These are phyloP conservation scores for Drosophila dunni DNA, from an alignment of 1,140 invertebrate genomes.

Conservation along the genomic window DNA sequence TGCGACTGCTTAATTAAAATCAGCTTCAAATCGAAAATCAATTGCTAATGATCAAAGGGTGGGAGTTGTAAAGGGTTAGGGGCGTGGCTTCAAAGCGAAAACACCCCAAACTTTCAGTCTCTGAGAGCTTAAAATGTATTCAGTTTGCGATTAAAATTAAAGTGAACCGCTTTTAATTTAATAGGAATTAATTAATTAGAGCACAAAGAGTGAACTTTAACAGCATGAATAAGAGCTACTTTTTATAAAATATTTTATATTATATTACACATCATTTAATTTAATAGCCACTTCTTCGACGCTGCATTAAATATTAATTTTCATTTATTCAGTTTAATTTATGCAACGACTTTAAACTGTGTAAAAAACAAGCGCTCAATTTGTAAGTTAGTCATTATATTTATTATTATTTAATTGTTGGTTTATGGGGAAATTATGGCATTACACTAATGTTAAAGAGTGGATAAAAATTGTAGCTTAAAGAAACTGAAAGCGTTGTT, in stretches of 20 bases:
- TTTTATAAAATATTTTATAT: background rate
- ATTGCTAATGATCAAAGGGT: slow-evolving; percentile 14
- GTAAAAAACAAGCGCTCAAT: background rate
- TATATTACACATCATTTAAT: slow-evolving; percentile 20
- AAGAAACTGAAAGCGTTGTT: background rate
- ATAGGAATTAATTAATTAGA: slow-evolving; percentile 48
- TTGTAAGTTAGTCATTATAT: slow-evolving; percentile 32
- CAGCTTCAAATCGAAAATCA: slow-evolving; percentile 54
- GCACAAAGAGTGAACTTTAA: slow-evolving; percentile 19
- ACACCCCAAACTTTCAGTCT: slow-evolving; percentile 3
- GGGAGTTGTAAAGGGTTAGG: background rate
- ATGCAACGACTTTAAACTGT: background rate
- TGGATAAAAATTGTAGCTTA: background rate
- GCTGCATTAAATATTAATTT: slow-evolving; percentile 24
- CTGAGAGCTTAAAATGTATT: slow-evolving; percentile 10
- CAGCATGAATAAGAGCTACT: slow-evolving; percentile 6
- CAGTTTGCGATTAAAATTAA: slow-evolving; percentile 31
- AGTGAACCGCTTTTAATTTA: slow-evolving; percentile 34
- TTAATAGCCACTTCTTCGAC: slow-evolving; percentile 17
- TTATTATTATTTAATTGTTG: slow-evolving; percentile 17
- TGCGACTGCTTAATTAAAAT: slow-evolving; percentile 76
- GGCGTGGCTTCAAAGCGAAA: background rate
- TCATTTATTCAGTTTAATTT: background rate
- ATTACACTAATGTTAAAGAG: background rate
- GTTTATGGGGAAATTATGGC: background rate